Percentiles rank a stretch among this genome's conserved stretches.
These are phyloP conservation scores for Manduca sexta DNA, from an alignment of 1,140 invertebrate genomes.

Conservation along the genomic window DNA sequence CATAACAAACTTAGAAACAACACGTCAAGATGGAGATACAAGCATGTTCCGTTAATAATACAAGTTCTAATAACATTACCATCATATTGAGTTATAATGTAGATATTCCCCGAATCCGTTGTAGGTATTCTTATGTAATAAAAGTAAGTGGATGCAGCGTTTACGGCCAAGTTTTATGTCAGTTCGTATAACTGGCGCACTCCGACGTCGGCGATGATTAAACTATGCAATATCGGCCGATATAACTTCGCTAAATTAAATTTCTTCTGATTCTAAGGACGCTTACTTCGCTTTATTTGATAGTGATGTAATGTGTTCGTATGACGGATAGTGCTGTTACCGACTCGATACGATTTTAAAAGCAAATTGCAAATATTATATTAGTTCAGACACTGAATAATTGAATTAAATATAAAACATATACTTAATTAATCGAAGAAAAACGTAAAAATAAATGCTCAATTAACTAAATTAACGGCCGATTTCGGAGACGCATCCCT, in stretches of 20 bases:
- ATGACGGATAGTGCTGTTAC: no score
- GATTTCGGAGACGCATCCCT: no score
- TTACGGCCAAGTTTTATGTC: constrained; percentile 46
- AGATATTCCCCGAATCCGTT: constrained; percentile 8
- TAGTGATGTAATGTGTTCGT: no score
- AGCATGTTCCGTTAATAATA: no score
- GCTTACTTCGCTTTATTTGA: constrained; percentile 2
- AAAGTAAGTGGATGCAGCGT: constrained; percentile 55
- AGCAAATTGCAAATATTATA: no score
- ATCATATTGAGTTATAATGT: constrained; percentile 9
- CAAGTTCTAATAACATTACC: neutral
- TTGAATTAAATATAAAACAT: no score
- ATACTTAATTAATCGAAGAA: no score
- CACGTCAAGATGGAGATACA: no score
- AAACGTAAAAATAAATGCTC: no score
- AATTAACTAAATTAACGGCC: no score
- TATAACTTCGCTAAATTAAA: constrained; percentile 52
- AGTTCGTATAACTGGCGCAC: constrained; percentile 43
- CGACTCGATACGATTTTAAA: no score
- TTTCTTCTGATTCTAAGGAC: constrained; percentile 32
- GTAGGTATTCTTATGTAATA: constrained; percentile 16
- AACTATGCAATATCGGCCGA: constrained; percentile 39
- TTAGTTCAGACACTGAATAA: no score
- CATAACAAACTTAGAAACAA: neutral
- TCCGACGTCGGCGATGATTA: constrained; percentile 45